phyloP scores from a whole-genome alignment of 2,888 invertebrate genomes.

The Lomographa bimaculata region DNA sequence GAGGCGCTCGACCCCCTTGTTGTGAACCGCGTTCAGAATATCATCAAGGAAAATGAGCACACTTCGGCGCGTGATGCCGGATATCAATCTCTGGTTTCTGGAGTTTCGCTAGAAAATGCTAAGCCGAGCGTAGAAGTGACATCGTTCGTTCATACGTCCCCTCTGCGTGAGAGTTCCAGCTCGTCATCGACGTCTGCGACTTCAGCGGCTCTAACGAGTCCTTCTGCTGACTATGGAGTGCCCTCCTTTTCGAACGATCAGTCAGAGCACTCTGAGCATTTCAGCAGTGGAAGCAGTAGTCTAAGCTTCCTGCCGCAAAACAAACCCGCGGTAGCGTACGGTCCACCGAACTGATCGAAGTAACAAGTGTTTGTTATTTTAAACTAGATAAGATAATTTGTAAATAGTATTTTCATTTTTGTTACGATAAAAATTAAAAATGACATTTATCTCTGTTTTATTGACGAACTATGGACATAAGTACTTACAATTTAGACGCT shows the following conservation, averaged over 20 bases:
- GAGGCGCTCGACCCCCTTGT: slow-evolving; percentile 65
- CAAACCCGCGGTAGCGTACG: slow-evolving; percentile 61
- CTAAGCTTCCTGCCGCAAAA: slow-evolving; percentile 62
- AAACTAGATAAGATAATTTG: slow-evolving; percentile 34
- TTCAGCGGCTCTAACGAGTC: slow-evolving; percentile 37
- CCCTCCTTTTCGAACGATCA: slow-evolving; percentile 44
- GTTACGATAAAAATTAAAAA: slow-evolving; percentile 45
- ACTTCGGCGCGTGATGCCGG: slow-evolving; percentile 65
- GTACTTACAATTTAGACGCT: slow-evolving; percentile 5
- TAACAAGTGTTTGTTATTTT: slow-evolving; percentile 21
- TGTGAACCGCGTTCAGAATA: slow-evolving; percentile 61
- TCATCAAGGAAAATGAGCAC: slow-evolving; percentile 70
- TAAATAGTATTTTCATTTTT: slow-evolving; percentile 43
- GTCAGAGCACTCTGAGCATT: slow-evolving; percentile 25
- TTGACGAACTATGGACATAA: slow-evolving; percentile 12
- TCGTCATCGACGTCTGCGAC: slow-evolving; percentile 37
- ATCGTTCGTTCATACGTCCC: slow-evolving; percentile 70
- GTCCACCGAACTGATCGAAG: slow-evolving; percentile 56
- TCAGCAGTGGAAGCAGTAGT: slow-evolving; percentile 34
- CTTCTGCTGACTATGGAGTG: slow-evolving; percentile 47
- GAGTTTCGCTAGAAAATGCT: slow-evolving; percentile 67
- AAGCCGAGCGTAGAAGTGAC: slow-evolving; percentile 72
- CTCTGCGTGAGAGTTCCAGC: slow-evolving; percentile 32
- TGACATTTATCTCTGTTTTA: slow-evolving; percentile 32
- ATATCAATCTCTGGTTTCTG: slow-evolving; percentile 67